Conservation (phyloP, 2,888 invertebrate genomes). For the Anaspis maculata region DNA sequence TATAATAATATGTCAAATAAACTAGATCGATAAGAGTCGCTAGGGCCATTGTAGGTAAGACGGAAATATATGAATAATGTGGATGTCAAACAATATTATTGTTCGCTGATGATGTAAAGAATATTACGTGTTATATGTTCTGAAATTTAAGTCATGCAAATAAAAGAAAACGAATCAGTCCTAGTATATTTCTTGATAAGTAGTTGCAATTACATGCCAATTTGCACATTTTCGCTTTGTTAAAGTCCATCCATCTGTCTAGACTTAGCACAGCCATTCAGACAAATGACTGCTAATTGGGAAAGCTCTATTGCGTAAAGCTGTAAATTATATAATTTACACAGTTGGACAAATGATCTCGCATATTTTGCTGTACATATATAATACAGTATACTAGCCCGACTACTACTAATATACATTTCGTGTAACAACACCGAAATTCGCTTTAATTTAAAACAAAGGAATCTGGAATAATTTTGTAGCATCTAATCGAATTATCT, state of each 20-base stretch:
- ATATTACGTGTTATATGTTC: conserved; percentile 14
- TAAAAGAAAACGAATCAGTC: conserved; percentile 14
- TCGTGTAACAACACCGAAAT: too few species aligned
- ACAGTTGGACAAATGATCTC: conserved; percentile 15
- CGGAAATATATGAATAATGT: conserved; percentile 11
- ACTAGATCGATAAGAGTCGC: conserved; percentile 20
- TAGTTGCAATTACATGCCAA: conserved; percentile 21
- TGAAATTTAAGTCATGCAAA: conserved; percentile 15
- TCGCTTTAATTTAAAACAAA: too few species aligned
- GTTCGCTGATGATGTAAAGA: conserved; percentile 15
- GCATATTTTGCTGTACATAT: conserved; percentile 10
- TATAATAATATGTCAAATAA: conserved; percentile 31
- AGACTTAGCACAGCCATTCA: conserved; percentile 38
- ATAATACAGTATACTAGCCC: too few species aligned
- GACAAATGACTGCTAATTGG: conserved; percentile 37
- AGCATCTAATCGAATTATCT: too few species aligned
- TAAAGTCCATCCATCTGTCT: conserved; percentile 29
- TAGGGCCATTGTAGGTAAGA: too few species aligned
- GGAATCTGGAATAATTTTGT: too few species aligned
- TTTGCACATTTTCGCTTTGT: conserved; percentile 25
- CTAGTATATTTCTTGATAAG: conserved; percentile 21
- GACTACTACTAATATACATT: too few species aligned
- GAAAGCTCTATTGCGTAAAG: conserved; percentile 26
- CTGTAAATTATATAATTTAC: conserved; percentile 31
- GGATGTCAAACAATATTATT: conserved; percentile 11